Evolutionary conservation across 2,113 vertebrate species (phyloP), one percentile per base, ranked within the genome.

Genomic region (Egretta garzetta): DNA sequence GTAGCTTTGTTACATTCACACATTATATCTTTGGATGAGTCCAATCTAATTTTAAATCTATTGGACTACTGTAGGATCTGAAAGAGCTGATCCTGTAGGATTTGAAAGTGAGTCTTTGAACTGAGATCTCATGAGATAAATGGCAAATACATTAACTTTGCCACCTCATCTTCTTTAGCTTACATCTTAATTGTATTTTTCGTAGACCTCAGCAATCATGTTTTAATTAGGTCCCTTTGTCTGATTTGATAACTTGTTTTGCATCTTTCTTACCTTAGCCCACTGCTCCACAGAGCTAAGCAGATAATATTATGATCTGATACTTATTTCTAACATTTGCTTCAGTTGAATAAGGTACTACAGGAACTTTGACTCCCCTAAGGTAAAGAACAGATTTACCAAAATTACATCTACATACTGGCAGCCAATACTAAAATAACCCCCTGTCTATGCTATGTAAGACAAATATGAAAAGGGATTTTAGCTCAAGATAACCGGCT

Each of bases 151-250:
- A 96, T 97, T 96, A 95, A 94, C 91, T 97, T 90, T 88, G 90
- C 96, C 94, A 96, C 93, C 93, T 96, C 91, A 94, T 96, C 94
- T 96, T 96, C 97, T 93, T 86, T 92, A 88, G 81, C 93, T 96
- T 90, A 94, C 90, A 90, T 94, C 91, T 96, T 93, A 94, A 96
- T 95, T 96, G 93, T 96, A 91, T 96, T 97, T 95, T 91, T 94
- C 3, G 0, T 93, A 55, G 94, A 94, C 71, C 87, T 94, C 91
- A 91, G 94, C 91, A 94, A 94, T 72, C 81, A 90, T 88, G 84
- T 73, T 96, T 96, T 96, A 96, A 97, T 96, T 96, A 96, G 89
- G 84, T 94, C 58, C 47, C 77, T 96, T 93, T 87, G 71, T 95
- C 93, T 90, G 84, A 95, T 95, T 94, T 88, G 91, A 82, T 92